Base-by-base conservation (phyloP, 2,888 invertebrate genomes). In the Stratiomys singularior region DNA sequence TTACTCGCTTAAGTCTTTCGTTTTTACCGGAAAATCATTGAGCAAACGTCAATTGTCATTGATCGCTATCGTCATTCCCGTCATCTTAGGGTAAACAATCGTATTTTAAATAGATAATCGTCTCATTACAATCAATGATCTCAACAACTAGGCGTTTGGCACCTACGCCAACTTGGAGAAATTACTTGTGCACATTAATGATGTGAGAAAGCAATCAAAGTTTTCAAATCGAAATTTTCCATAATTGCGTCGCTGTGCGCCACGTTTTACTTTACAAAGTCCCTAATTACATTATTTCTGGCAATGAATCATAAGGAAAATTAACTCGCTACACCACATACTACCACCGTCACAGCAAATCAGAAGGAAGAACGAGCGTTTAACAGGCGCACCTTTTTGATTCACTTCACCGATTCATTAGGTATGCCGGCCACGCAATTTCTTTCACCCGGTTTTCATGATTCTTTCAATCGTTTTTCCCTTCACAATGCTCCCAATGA, bases 401-500 rank as follows among this genome's bases (percentile, higher is more conserved):
- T 60, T 25, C 60, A 25, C 60, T 60, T 25, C 23, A 21, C 37
- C 21, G 44, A 47, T 69, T 78, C 76, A 78, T 78, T 79, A 79
- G 27, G 71, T 52, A 79, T 78, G 76, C 79, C 79, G 76, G 78
- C 79, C 79, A 79, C 79, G 79, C 79, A 78, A 37, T 25, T 63
- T 78, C 78, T 78, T 78, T 78, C 79, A 72, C 78, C 60, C 44
- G 76, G 47, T 64, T 25, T 21, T 52, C 69, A 21, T 44, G 44
- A 27, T 66, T 37, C 66, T 37, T n/a, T 30, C 30, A 66, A 30
- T 66, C 66, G 52, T 18, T 52, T 52, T 52, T 52, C 52, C n/a
- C 52, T 52, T 13, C 37, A 37, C 37, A 18, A n/a, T 44, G 52
- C 52, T 3, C 15, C n/a, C 4, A 52, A 52, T 67, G 23, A 44